Percentiles rank a stretch among this genome's conserved stretches.
phyloP scores from a whole-genome alignment of 2,113 vertebrate genomes.

The Caretta caretta region DNA sequence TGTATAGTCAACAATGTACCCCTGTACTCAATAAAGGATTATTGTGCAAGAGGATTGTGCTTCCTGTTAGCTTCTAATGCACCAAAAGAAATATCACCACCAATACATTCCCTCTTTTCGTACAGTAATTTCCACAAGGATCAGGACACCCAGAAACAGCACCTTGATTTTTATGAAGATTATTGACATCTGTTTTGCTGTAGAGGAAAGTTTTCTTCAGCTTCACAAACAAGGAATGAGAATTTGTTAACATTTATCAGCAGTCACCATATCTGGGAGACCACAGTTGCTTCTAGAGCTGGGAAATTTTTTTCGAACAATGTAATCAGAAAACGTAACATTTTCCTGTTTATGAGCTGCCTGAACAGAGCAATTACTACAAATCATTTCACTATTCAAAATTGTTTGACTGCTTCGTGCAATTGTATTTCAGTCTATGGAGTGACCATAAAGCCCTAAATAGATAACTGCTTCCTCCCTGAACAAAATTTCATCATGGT shows the following conservation, averaged over 20 bases:
- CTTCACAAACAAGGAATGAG: background rate
- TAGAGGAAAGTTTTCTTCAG: background rate
- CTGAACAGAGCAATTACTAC: background rate
- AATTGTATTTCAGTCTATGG: background rate
- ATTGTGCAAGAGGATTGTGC: background rate
- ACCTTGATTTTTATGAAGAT: background rate
- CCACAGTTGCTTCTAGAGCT: background rate
- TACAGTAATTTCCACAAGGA: background rate
- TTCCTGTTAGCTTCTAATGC: background rate
- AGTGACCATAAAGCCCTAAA: background rate
- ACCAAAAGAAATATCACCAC: background rate
- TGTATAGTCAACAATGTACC: background rate
- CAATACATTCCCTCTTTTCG: no score
- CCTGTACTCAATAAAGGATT: background rate
- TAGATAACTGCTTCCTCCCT: background rate
- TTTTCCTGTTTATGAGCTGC: background rate
- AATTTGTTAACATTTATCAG: background rate
- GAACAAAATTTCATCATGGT: background rate
- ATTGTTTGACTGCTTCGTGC: background rate
- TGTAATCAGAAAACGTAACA: background rate
- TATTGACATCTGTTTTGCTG: no score
- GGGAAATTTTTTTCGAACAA: background rate
- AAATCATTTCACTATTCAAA: background rate
- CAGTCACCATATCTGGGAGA: background rate
- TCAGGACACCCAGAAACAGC: background rate